These are phyloP conservation scores for Girardinus metallicus DNA, from an alignment of 2,797 vertebrate genomes.

Conservation along the genomic window DNA sequence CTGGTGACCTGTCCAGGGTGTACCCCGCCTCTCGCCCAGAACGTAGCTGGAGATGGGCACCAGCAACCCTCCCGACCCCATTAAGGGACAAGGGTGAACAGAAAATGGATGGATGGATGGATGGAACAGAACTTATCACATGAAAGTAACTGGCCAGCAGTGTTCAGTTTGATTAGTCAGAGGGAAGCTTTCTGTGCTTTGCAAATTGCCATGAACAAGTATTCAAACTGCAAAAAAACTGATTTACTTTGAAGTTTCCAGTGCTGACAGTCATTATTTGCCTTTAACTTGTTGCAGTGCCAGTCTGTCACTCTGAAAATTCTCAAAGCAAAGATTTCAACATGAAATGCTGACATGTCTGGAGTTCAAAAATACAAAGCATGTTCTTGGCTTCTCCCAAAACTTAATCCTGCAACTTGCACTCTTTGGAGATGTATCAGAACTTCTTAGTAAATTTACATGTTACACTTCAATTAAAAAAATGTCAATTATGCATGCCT, in stretches of 20 bases:
- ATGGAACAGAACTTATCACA: slow-evolving; percentile 46
- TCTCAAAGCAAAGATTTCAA: slow-evolving; percentile 40
- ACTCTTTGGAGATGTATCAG: neutral
- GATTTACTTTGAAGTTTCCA: slow-evolving; percentile 52
- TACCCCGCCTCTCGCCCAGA: no score
- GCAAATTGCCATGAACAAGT: slow-evolving; percentile 43
- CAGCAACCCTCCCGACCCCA: no score
- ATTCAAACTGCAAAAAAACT: slow-evolving; percentile 17
- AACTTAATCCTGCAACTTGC: slow-evolving; percentile 14
- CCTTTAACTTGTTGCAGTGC: slow-evolving; percentile 13
- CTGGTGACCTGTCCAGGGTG: no score
- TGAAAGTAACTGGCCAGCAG: slow-evolving; percentile 43
- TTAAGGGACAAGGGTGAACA: no score
- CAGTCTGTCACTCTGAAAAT: slow-evolving; percentile 34
- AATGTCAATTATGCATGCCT: neutral
- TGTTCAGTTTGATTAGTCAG: slow-evolving; percentile 34
- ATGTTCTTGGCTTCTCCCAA: slow-evolving; percentile 12
- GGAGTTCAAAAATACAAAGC: slow-evolving; percentile 44
- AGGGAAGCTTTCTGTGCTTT: slow-evolving; percentile 20
- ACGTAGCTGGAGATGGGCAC: no score
- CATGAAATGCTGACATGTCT: slow-evolving; percentile 32
- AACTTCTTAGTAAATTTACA: neutral
- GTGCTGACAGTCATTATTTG: slow-evolving; percentile 26
- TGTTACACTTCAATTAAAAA: neutral
- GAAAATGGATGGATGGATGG: no score